Evolutionary conservation across 2,888 invertebrate species (phyloP), one percentile per base, ranked within the genome.

Genomic region (Uloborus plumipes): DNA sequence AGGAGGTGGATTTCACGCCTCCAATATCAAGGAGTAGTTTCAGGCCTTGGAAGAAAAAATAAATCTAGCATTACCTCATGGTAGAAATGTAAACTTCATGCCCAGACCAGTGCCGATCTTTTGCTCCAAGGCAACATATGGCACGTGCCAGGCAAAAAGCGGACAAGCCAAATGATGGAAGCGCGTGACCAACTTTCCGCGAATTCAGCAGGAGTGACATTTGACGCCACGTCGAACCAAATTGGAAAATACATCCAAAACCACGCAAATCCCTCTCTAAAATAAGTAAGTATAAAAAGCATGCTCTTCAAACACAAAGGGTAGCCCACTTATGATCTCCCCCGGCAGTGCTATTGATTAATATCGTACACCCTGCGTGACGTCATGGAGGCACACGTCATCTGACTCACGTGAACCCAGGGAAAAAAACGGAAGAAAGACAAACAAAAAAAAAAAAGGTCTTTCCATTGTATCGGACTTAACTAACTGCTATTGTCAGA

Each of bases 401-500:
- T 55, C 62, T 39, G 59, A 80, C 58, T 80, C 80, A 80, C 74
- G 70, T 72, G 72, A 59, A 15, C 15, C 22, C 26, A n/a, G 55
- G 26, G 53, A 58, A 58, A 74, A 74, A 70, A 58, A 50, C 26
- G 2, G 22, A 47, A 59, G 61, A 50, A 51, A 22, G 26, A 26
- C 26, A 26, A 26, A 26, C 4, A 26, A 26, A 26, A 26, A 39
- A 39, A 7, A 31, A 31, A 31, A 39, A 39, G 9, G 11, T 2
- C 39, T 11, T 22, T 62, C 69, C 47, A 78, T 78, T 78, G 71
- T 66, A 50, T 61, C n/a, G 51, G 59, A 55, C 65, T 78, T 72
- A 73, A 73, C 79, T 73, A 80, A 80, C 79, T 61, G 73, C 73
- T 62, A 80, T 80, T 80, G 80, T 80, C 58, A 55, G 61, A 70